These are phyloP conservation scores for Tiliacea aurago DNA, from an alignment of 2,888 invertebrate genomes.

Conservation along the genomic window DNA sequence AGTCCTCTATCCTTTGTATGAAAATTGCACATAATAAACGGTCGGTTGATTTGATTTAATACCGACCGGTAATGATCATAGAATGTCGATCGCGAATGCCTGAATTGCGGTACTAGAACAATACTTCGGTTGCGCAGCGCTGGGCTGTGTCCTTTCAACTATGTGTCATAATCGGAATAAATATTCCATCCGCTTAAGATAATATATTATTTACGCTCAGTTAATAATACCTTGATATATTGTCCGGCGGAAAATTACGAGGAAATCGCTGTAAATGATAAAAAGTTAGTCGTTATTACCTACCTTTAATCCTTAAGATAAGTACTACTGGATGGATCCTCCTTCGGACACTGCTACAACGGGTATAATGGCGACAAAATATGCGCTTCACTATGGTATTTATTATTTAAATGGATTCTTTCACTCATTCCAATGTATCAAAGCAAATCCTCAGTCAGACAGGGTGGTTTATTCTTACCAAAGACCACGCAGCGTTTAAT, in stretches of 20 bases:
- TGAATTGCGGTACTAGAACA: conserved; percentile 61
- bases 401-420: conserved; percentile 21
- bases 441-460: conserved; percentile 14
- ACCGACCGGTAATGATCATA: conserved; percentile 67
- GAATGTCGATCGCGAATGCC: conserved; percentile 70
- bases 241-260: conserved; percentile 50
- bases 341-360: background rate
- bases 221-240: conserved; percentile 44
- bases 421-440: background rate
- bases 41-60: conserved; percentile 66
- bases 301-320: background rate
- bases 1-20: conserved; percentile 68
- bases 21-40: conserved; percentile 69
- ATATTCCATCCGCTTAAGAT: conserved; percentile 61
- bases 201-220: conserved; percentile 55
- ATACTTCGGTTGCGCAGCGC: conserved; percentile 68
- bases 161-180: conserved; percentile 60
- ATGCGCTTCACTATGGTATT: conserved; percentile 16
- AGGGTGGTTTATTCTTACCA: conserved; percentile 36
- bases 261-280: conserved; percentile 31
- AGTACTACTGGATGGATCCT: conserved; percentile 5
- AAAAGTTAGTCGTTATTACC: conserved; percentile 17
- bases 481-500: conserved; percentile 38
- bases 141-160: conserved; percentile 71
- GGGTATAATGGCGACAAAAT: background rate